Base-by-base conservation (phyloP, 2,888 invertebrate species). In the Dyspetes luteomarginatus region DNA sequence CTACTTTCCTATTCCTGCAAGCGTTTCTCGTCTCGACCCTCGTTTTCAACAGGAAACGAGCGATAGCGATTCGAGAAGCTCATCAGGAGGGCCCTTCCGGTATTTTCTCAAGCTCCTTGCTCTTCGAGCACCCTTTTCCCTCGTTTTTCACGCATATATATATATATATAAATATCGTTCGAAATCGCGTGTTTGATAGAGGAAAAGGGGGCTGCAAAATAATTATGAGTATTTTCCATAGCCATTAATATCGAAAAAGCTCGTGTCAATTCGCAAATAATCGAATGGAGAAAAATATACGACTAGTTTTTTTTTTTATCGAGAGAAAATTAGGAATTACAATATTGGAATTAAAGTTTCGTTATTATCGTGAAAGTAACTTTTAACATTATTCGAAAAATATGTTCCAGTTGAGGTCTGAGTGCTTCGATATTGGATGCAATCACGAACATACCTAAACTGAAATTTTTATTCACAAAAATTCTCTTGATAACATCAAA, bases 41-140 rank as follows among this genome's bases (percentile, higher is more conserved):
- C 76, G 69, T 75, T 80, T 73, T 77, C 73, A 64, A 81, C 77
- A 73, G 77, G 77, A 81, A 81, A 81, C 81, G 81, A 73, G 77
- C 73, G 81, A 77, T 73, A 81, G 81, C 85, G 87, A 85, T 87
- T 87, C 87, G 86, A 85, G 86, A 85, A 87, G 83, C 86, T 86
- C 86, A 85, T 88, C 86, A 86, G 82, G 84, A 83, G 85, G 50
- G 73, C 68, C 73, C 81, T 77, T 81, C 81, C 77, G 81, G 68
- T 82, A 76, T 82, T 76, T 82, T 82, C 78, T 75, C 81, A 78
- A 78, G 58, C 78, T 73, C 69, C n/a, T 65, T 45, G n/a, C 45
- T 24, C 28, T 19, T 67, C 50, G 17, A 48, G 24, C 48, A 52
- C 62, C 17, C 64, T 36, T 28, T 62, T 58, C 58, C 45, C 41